Evolutionary conservation across 1,140 invertebrate genomes (phyloP), one percentile per base, ranked within the genome.

Genomic region (Megathymus violae): DNA sequence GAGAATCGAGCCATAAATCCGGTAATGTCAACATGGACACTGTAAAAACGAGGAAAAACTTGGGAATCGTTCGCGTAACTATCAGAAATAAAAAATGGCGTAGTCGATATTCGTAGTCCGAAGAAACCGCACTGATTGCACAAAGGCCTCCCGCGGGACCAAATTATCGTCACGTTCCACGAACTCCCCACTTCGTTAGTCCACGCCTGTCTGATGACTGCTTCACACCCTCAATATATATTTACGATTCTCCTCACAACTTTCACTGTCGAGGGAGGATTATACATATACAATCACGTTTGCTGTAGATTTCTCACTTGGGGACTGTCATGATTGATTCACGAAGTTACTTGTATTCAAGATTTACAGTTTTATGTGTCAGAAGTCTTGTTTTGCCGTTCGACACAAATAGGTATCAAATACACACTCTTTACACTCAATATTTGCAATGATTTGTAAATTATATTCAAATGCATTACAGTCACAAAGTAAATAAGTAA

Each of bases 111-210:
- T 72, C 48, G 56, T 54, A 73, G 64, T 71, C 64, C 64, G 76
- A 84, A 85, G 81, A 84, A 87, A 84, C 75, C 82, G 76, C 78
- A 75, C 76, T 87, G 84, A 87, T 87, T 87, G 82, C 80, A 87
- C 84, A 87, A 87, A 87, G 80, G 82, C 67, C 74, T 78, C 82
- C 75, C 84, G 62, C 50, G 82, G 74, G 84, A 78, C 75, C 62
- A 76, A 79, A 87, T 87, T 87, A 85, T 82, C 82, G 78, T 82
- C 83, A 84, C 83, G 81, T 84, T 76, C 62, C 67, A 65, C 64
- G 59, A 60, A 43, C 62, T 76, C 73, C 76, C 76, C 76, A 77
- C 74, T 85, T 85, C 80, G 82, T 83, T 85, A 85, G 76, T 71
- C 66, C 69, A 67, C 66, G 66, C 62, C 67, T 76, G 82, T 60